Evolutionary conservation across 2,113 vertebrate species (phyloP), one percentile per base, ranked within the genome.

Genomic region (Heliornis fulica): DNA sequence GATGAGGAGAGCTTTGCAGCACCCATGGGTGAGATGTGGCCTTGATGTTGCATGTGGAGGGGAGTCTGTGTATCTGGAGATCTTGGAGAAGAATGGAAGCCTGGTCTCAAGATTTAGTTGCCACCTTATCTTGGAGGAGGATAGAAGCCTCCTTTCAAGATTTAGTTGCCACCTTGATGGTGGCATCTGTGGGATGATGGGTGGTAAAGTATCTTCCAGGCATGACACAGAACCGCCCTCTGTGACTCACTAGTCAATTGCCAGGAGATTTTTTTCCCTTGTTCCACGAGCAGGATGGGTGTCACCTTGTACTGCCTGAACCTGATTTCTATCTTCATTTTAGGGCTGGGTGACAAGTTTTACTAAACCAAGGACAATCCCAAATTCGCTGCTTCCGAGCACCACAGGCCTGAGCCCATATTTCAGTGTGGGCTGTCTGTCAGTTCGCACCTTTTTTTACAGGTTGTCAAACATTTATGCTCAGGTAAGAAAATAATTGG

Each of bases 291-390:
- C 36, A 63, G 83, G 57, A 29, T 5, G 0, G 4, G 3, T 25
- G 11, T 72, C 7, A 9, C 60, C 46, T 48, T 19, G 10, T 40
- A 26, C 36, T 90, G 51, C 41, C 45, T 89, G 53, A 95, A 18
- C 41, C 38, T 45, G 57, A 45, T 64, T 83, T 91, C 66, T 89
- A 2, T n/a, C 83, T 68, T 25, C 23, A 4, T 83, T 93, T 87
- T 53, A 99, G 99, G 99, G 99, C 48, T 99, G 99, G 99, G 98
- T 99, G 86, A 98, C 98, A 83, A 99, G 98, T 96, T 99, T 99
- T 82, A 98, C 99, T 95, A 98, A 98, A 77, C 98, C 99, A 6
- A 98, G 98, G 46, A 99, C 99, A 98, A 98, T 98, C 64, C 98
- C 99, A 4, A 99, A 99, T 93, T 99, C 99, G 1, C 97, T 99